These are phyloP conservation scores for Petrosia ficiformis DNA, from an alignment of 37 sponge, comb jelly and placozoan genomes.

Conservation along the genomic window DNA sequence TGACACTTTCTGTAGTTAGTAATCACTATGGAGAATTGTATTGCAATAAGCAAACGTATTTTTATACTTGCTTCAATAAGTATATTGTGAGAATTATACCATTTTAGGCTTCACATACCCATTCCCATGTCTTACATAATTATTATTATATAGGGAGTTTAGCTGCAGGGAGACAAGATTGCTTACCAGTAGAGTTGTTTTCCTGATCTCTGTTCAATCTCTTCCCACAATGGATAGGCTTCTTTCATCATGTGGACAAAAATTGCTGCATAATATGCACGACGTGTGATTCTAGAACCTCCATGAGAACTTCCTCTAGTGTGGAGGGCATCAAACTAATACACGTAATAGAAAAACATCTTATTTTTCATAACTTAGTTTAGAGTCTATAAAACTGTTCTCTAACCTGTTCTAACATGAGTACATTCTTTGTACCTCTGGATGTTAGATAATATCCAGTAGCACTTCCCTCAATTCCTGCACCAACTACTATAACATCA, in stretches of 20 bases:
- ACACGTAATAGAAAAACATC: neutral
- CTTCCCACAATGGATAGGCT: conserved; percentile 69
- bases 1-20: too few species aligned
- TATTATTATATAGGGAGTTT: too few species aligned
- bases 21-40: too few species aligned
- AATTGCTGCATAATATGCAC: conserved; percentile 38
- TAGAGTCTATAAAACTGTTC: neutral
- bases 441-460: conserved; percentile 66
- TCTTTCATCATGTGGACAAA: conserved; percentile 80
- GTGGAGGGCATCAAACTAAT: conserved; percentile 72
- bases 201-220: conserved; percentile 63
- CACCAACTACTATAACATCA: conserved; percentile 79
- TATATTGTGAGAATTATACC: too few species aligned
- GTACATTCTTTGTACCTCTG: conserved; percentile 34
- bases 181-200: conserved; percentile 55
- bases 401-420: conserved; percentile 78
- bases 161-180: neutral
- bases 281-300: conserved; percentile 67
- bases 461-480: conserved; percentile 81
- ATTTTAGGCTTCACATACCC: too few species aligned
- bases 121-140: too few species aligned
- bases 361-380: neutral
- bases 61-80: too few species aligned
- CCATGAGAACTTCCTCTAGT: conserved; percentile 93
- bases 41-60: too few species aligned